phyloP scores from a whole-genome alignment of 1,140 invertebrate species.

The Zaprionus africanus region DNA sequence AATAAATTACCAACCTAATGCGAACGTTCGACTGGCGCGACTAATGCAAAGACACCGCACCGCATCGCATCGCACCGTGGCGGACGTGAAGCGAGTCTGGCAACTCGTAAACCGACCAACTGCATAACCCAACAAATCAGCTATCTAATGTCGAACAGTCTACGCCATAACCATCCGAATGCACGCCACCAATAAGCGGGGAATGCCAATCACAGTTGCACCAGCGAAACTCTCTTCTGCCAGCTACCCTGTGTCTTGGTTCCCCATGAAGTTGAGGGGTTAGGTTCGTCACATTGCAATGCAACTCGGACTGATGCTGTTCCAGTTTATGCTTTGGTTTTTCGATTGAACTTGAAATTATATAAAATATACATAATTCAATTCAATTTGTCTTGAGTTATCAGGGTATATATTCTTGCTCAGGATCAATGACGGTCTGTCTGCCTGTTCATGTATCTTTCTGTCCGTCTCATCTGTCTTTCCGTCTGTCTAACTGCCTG shows the following conservation, averaged over 20 bases:
- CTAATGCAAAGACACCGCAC: conserved; percentile 3
- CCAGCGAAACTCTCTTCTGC: neutral
- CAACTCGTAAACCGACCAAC: neutral
- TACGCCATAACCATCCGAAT: conserved; percentile 2
- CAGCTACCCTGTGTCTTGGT: neutral
- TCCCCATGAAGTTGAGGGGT: neutral
- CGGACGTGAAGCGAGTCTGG: neutral
- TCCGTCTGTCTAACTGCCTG: too few species aligned
- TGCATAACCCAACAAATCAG: conserved; percentile 5
- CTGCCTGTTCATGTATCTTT: too few species aligned
- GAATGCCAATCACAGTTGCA: neutral
- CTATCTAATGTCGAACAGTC: conserved; percentile 3
- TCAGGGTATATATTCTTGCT: too few species aligned
- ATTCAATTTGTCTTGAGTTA: too few species aligned
- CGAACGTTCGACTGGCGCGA: conserved; percentile 3
- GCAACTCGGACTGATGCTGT: neutral
- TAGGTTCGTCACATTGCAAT: neutral
- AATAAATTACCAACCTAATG: conserved; percentile 5
- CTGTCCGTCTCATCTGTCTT: too few species aligned
- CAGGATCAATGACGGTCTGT: too few species aligned
- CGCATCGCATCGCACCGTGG: neutral
- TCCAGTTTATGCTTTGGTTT: neutral
- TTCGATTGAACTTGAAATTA: neutral
- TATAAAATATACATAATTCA: too few species aligned
- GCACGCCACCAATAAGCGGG: neutral